phyloP scores from a whole-genome alignment of 2,888 invertebrate genomes.

The Sacculina carcini region DNA sequence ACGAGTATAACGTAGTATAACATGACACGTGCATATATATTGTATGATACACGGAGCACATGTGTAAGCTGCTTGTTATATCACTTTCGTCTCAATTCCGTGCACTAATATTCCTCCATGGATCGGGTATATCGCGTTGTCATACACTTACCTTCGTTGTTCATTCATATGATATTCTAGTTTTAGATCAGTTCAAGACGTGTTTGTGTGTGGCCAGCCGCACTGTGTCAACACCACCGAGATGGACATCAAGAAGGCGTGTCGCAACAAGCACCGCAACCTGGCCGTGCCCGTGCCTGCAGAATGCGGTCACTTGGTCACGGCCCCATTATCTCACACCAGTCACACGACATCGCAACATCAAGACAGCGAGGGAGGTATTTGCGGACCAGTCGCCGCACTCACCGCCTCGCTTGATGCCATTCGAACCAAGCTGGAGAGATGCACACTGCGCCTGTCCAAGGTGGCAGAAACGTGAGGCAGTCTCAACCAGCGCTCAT shows the following conservation, averaged over 20 bases:
- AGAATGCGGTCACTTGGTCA: slow-evolving; percentile 26
- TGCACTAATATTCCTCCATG: no score
- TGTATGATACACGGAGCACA: no score
- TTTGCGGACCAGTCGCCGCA: slow-evolving; percentile 20
- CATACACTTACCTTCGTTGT: no score
- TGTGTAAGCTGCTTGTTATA: no score
- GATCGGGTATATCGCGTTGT: no score
- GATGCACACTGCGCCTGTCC: slow-evolving; percentile 66
- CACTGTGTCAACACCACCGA: slow-evolving; percentile 98
- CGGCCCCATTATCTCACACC: no score
- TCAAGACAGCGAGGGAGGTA: slow-evolving; percentile 17
- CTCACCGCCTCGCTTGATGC: slow-evolving; percentile 41
- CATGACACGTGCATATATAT: no score
- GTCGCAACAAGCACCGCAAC: slow-evolving; percentile 25
- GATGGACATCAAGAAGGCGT: slow-evolving; percentile 89
- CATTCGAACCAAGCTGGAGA: slow-evolving; percentile 49
- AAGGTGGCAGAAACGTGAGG: slow-evolving; percentile 83
- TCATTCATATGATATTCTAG: no score
- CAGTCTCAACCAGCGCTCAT: not conserved
- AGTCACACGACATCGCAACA: slow-evolving; percentile 5
- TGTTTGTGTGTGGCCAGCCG: slow-evolving; percentile 43
- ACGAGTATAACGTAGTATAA: no score
- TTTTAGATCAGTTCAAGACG: no score
- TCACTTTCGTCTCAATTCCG: no score
- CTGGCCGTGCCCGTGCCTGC: slow-evolving; percentile 22